Conservation (phyloP, 2,888 invertebrate genomes). For the Pyrochroa serraticornis region DNA sequence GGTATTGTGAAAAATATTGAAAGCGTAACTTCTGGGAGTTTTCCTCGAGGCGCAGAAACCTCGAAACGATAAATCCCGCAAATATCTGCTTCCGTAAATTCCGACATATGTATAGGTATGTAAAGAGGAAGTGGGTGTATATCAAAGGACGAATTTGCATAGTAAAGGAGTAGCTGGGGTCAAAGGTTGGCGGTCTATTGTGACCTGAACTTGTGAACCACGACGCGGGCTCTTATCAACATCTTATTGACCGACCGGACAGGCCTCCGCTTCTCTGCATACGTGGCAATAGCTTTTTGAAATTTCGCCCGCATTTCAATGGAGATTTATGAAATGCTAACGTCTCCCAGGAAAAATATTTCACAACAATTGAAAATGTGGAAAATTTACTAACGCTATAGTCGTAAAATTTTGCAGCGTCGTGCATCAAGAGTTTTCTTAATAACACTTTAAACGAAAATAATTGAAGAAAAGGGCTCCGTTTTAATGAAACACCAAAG, state of each 20-base stretch:
- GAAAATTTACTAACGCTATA: neutral
- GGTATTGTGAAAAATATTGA: no score
- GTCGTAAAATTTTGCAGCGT: neutral
- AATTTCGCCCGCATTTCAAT: no score
- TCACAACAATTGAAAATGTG: neutral
- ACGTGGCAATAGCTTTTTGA: no score
- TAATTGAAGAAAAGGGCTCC: conserved; percentile 41
- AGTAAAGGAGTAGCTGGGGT: neutral
- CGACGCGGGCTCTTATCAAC: neutral
- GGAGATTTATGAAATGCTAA: neutral
- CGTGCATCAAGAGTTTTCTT: conserved; percentile 22
- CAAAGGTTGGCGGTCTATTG: neutral
- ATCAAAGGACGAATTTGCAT: neutral
- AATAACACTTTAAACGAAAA: conserved; percentile 38
- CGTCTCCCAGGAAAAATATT: neutral
- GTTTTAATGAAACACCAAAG: conserved; percentile 43
- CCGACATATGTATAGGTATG: no score
- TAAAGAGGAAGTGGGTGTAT: neutral
- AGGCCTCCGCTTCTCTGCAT: neutral
- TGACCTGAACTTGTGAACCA: no score
- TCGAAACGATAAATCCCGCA: no score
- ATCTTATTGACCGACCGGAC: conserved; percentile 2
- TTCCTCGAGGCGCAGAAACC: no score
- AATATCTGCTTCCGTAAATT: no score
- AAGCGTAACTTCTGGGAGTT: no score